Evolutionary conservation across 2,888 invertebrate species (phyloP).

Genomic region (Phoenoteleia sp.): DNA sequence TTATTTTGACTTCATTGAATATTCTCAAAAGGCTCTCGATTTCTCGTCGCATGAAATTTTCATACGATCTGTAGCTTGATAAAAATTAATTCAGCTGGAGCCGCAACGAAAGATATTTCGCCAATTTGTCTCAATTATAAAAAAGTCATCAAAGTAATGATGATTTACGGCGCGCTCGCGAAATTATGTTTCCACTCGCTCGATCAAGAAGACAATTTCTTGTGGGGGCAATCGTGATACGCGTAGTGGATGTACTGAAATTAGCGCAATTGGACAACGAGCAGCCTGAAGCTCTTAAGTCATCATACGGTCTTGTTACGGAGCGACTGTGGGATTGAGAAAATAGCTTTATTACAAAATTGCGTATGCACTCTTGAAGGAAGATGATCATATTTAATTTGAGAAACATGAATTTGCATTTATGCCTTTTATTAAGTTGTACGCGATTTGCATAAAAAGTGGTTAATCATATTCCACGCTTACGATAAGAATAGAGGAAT

Average conservation of each 20-base stretch:
- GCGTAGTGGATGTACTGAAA: constrained; percentile 15
- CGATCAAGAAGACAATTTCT: constrained; percentile 45
- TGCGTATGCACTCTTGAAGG: background rate
- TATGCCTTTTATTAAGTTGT: no score
- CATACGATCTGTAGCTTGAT: constrained; percentile 16
- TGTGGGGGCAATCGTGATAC: constrained; percentile 25
- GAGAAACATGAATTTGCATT: background rate
- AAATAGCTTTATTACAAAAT: constrained; percentile 50
- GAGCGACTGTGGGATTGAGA: constrained; percentile 1
- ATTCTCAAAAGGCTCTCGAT: background rate
- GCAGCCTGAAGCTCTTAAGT: constrained; percentile 29
- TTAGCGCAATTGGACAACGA: constrained; percentile 44
- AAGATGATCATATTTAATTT: constrained; percentile 8
- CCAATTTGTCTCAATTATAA: constrained; percentile 47
- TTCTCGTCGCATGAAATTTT: constrained; percentile 16
- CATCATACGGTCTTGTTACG: constrained; percentile 32
- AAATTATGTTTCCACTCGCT: constrained; percentile 38
- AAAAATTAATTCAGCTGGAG: constrained; percentile 39
- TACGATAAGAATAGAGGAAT: no score
- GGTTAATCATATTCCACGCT: no score
- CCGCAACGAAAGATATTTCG: constrained; percentile 29
- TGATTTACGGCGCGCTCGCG: constrained; percentile 38
- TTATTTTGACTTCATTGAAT: constrained; percentile 22
- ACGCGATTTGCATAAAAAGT: no score
- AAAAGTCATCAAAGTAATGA: constrained; percentile 47